Percentiles rank a stretch among this genome's conserved stretches.
Conservation (phyloP, 2,113 vertebrate genomes). For the Cricetomys ansorgei region DNA sequence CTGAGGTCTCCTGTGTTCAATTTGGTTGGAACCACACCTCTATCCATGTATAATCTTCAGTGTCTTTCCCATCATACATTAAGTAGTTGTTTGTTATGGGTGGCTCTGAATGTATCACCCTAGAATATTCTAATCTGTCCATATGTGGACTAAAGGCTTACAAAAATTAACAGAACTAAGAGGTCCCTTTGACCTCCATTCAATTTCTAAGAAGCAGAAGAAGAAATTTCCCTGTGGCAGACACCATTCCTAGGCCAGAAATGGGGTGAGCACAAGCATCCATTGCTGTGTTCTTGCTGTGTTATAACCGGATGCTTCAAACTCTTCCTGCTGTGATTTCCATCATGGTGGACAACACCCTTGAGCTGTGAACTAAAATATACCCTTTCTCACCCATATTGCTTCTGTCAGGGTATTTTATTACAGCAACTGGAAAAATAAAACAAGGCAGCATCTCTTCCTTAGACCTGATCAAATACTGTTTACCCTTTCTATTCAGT, state of each 20-base stretch:
- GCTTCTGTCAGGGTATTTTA: not conserved
- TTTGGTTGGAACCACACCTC: not conserved
- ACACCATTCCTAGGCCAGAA: not conserved
- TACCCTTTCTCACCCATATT: not conserved
- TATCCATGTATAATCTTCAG: not conserved
- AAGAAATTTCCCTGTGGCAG: not conserved
- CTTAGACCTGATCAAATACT: too few relatives aligned
- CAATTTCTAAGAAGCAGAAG: not conserved
- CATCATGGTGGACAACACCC: too few relatives aligned
- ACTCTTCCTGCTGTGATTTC: not conserved
- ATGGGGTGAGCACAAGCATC: not conserved
- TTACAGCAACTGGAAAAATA: not conserved
- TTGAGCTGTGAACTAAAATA: not conserved
- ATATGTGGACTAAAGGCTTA: not conserved
- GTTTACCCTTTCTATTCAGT: not conserved
- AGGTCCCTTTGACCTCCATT: not conserved
- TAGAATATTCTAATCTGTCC: not conserved
- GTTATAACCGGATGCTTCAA: not conserved
- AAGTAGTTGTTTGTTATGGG: not conserved
- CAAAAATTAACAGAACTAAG: not conserved
- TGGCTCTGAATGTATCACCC: not conserved
- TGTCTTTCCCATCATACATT: not conserved
- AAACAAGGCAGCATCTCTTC: not conserved
- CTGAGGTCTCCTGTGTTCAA: not conserved
- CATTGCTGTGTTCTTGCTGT: too few relatives aligned